phyloP scores from a whole-genome alignment of 2,113 vertebrate species.

The Rhinoptilus africanus region DNA sequence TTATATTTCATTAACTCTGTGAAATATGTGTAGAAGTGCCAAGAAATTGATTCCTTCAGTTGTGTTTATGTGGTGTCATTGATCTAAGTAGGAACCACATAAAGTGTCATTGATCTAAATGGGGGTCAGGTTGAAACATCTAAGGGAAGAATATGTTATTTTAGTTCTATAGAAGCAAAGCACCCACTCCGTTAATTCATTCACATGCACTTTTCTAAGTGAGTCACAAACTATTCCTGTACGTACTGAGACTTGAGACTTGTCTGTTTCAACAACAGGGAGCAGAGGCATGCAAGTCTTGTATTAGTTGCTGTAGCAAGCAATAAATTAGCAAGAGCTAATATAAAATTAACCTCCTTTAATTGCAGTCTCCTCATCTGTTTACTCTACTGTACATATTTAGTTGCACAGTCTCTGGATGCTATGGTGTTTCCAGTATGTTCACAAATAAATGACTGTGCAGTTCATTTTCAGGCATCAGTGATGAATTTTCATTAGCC shows the following conservation, averaged over 20 bases:
- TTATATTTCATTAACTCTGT: constrained; percentile 2
- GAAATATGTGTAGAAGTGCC: neutral
- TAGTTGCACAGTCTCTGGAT: neutral
- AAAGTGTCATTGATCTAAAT: neutral
- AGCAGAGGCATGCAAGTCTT: neutral
- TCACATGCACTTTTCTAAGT: neutral
- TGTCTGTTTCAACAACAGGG: neutral
- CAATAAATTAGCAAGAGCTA: neutral
- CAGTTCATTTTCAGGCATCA: neutral
- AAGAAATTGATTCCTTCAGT: neutral
- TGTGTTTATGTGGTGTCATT: neutral
- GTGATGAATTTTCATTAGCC: neutral
- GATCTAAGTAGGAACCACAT: neutral
- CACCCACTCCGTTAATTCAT: neutral
- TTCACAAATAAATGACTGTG: neutral
- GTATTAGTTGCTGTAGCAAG: constrained; percentile 50
- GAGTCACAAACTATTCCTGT: neutral
- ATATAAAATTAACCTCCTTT: constrained; percentile 59
- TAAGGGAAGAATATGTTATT: neutral
- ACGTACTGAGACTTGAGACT: neutral
- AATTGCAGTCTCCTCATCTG: constrained; percentile 1
- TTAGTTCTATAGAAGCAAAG: neutral
- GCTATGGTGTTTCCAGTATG: neutral
- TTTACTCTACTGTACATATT: constrained; percentile 28
- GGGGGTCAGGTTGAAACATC: neutral